These are phyloP conservation scores for Ceramica pisi DNA, from an alignment of 2,888 invertebrate species.

Conservation along the genomic window DNA sequence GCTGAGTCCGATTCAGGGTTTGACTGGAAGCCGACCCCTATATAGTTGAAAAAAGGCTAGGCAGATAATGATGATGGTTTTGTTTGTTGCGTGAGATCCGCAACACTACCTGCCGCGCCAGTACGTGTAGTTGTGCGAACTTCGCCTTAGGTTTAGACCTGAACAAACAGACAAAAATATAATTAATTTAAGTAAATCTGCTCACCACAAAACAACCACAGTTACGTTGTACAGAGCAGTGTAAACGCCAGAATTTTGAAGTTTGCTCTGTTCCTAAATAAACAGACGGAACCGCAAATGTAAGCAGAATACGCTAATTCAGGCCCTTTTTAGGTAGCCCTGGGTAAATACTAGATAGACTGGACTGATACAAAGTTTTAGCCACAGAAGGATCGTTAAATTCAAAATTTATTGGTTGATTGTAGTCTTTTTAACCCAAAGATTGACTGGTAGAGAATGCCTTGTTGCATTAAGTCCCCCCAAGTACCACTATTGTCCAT, in stretches of 20 bases:
- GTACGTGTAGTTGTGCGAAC: background rate
- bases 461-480: no score
- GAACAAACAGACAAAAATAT: slow-evolving; percentile 32
- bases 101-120: background rate
- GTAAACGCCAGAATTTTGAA: background rate
- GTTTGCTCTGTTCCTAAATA: slow-evolving; percentile 45
- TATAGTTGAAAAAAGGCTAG: no score
- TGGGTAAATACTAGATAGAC: slow-evolving; percentile 39
- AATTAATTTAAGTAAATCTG: slow-evolving; percentile 16
- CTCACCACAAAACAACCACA: slow-evolving; percentile 39
- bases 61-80: no score
- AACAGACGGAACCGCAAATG: slow-evolving; percentile 34
- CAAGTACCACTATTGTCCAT: no score
- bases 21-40: no score
- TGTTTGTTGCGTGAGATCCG: background rate
- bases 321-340: slow-evolving; percentile 22
- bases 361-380: background rate
- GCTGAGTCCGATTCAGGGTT: no score
- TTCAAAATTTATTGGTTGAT: no score
- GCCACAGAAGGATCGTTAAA: slow-evolving; percentile 24
- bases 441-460: no score
- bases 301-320: slow-evolving; percentile 24
- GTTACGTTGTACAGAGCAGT: slow-evolving; percentile 16
- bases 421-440: no score
- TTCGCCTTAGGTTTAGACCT: background rate